Percentiles rank a stretch among this genome's conserved stretches.
Evolutionary conservation across 2,888 invertebrate species (phyloP).

Genomic region (Saturnia japonica): DNA sequence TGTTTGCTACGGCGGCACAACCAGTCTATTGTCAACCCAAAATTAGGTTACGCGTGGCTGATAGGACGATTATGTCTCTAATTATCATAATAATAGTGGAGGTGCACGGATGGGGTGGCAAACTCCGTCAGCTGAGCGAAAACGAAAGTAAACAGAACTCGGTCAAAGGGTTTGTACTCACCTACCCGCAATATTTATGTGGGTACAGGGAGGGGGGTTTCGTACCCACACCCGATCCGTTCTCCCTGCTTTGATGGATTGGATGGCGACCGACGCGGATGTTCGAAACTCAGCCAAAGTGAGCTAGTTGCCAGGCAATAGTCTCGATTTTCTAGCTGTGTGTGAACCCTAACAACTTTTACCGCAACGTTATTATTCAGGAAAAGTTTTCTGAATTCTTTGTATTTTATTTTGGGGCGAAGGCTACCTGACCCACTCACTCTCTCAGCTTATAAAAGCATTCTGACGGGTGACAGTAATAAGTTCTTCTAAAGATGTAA

Average conservation of each 20-base stretch:
- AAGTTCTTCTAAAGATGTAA: slow-evolving; percentile 23
- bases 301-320: slow-evolving; percentile 63
- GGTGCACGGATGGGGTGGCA: slow-evolving; percentile 66
- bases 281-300: slow-evolving; percentile 75
- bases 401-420: slow-evolving; percentile 24
- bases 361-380: slow-evolving; percentile 73
- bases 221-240: slow-evolving; percentile 71
- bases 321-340: slow-evolving; percentile 69
- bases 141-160: slow-evolving; percentile 83
- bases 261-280: slow-evolving; percentile 79
- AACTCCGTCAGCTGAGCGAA: slow-evolving; percentile 81
- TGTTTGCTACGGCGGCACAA: slow-evolving; percentile 11
- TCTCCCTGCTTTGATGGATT: slow-evolving; percentile 81
- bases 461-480: slow-evolving; percentile 51
- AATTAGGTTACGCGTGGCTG: slow-evolving; percentile 53
- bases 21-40: slow-evolving; percentile 36
- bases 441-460: slow-evolving; percentile 49
- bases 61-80: slow-evolving; percentile 70
- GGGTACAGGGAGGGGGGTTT: slow-evolving; percentile 72
- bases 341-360: slow-evolving; percentile 57
- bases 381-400: slow-evolving; percentile 74
- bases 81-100: slow-evolving; percentile 80
- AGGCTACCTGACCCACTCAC: slow-evolving; percentile 42
- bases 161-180: slow-evolving; percentile 83
- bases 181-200: slow-evolving; percentile 83